Conservation (phyloP, 2,797 vertebrate genomes). For the Astyanax mexicanus region DNA sequence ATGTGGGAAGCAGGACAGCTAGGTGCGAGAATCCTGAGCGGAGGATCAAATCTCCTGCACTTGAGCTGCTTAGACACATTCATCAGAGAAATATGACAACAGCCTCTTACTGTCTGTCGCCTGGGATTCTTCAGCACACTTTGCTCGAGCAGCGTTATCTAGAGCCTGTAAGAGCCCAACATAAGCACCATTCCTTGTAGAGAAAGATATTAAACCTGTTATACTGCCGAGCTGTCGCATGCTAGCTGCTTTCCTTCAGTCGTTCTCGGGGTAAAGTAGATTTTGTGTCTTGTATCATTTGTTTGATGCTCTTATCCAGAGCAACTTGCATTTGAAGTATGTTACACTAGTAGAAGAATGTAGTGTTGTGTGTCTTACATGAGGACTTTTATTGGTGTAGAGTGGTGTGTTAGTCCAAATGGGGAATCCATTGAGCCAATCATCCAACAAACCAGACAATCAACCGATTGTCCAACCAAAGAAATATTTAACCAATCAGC, state of each 20-base stretch:
- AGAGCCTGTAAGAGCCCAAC: slow-evolving; percentile 11
- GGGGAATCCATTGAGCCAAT: too few relatives aligned
- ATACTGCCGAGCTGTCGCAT: not conserved
- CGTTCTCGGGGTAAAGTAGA: too few relatives aligned
- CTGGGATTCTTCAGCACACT: not conserved
- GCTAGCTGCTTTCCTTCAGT: not conserved
- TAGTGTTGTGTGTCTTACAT: too few relatives aligned
- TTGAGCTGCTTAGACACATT: slow-evolving; percentile 13
- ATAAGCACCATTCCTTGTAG: slow-evolving; percentile 7
- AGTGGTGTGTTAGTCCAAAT: too few relatives aligned
- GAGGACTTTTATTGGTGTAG: too few relatives aligned
- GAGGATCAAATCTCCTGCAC: slow-evolving; percentile 13
- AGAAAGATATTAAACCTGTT: not conserved
- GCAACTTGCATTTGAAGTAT: too few relatives aligned
- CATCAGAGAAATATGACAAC: slow-evolving; percentile 18
- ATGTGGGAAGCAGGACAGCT: slow-evolving; percentile 27
- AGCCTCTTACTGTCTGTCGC: slow-evolving; percentile 20
- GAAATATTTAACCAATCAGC: too few relatives aligned
- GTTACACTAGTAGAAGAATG: too few relatives aligned
- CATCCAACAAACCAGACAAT: too few relatives aligned
- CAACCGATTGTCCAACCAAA: too few relatives aligned
- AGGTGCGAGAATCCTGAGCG: slow-evolving; percentile 27
- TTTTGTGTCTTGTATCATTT: too few relatives aligned
- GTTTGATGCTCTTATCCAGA: too few relatives aligned
- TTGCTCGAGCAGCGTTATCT: slow-evolving; percentile 11